Percentiles rank a stretch among this genome's conserved stretches.
Conservation (phyloP, 1,140 invertebrate genomes). For the Dinoponera quadriceps region DNA sequence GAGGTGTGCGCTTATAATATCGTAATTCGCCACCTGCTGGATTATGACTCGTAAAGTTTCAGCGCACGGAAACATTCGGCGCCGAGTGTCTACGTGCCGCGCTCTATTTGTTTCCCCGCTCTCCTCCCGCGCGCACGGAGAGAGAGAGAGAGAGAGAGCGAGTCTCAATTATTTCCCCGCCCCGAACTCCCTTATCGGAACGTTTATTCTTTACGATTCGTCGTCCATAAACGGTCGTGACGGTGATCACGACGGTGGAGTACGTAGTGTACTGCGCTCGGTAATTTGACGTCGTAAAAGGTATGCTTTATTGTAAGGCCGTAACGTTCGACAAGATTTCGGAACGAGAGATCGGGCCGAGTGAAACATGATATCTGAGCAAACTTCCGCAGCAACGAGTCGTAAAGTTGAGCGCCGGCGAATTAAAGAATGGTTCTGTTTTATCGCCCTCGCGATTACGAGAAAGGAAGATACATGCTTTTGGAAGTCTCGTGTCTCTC, state of each 20-base stretch:
- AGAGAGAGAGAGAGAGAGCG: no score
- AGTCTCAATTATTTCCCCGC: background rate
- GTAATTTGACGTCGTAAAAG: constrained; percentile 26
- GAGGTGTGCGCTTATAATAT: constrained; percentile 19
- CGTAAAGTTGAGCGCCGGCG: constrained; percentile 1
- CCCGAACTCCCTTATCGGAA: constrained; percentile 2
- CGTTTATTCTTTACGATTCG: constrained; percentile 20
- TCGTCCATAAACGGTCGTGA: constrained; percentile 9
- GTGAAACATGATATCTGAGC: background rate
- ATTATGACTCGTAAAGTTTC: constrained; percentile 53
- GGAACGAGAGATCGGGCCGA: background rate
- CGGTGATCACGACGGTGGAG: background rate
- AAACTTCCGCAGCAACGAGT: background rate
- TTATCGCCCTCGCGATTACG: background rate
- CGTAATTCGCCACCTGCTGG: constrained; percentile 23
- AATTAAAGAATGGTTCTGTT: background rate
- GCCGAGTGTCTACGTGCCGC: background rate
- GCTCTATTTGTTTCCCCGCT: constrained; percentile 14
- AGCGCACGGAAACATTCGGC: background rate
- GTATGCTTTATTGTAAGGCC: constrained; percentile 2
- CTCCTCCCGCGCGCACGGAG: no score
- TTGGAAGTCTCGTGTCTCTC: no score
- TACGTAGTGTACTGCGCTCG: background rate
- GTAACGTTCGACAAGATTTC: background rate
- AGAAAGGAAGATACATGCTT: no score